Evolutionary conservation across 2,888 invertebrate genomes (phyloP).

Genomic region (Drosophila nr. perissopoda): DNA sequence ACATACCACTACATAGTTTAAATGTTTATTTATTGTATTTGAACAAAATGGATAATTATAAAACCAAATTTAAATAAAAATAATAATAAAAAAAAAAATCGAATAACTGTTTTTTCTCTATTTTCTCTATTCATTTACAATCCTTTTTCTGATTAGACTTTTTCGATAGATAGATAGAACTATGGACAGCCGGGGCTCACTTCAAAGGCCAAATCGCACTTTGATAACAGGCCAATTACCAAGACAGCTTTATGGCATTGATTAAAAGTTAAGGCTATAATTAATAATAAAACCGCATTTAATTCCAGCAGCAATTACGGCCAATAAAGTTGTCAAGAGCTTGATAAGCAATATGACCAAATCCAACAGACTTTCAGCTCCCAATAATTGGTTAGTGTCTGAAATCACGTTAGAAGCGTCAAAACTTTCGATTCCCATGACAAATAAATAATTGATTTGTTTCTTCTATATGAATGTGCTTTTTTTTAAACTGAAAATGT

Average conservation of each 20-base stretch:
- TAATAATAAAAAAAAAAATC: conserved; percentile 25
- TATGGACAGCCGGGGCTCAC: not conserved
- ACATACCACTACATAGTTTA: conserved; percentile 79
- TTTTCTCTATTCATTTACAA: not conserved
- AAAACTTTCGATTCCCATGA: too few relatives aligned
- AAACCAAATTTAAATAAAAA: conserved; percentile 75
- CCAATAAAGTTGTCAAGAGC: conserved; percentile 21
- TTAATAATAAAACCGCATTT: conserved; percentile 20
- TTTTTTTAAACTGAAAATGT: not conserved
- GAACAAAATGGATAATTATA: conserved; percentile 67
- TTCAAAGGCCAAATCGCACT: conserved; percentile 30
- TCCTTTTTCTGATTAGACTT: not conserved
- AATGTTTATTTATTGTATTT: conserved; percentile 81
- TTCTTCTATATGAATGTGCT: not conserved
- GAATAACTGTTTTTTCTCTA: not conserved
- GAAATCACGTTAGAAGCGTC: not conserved
- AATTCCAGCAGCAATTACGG: conserved; percentile 35
- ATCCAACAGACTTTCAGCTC: not conserved
- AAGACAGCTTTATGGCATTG: conserved; percentile 42
- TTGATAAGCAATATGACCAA: conserved; percentile 22
- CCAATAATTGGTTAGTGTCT: not conserved
- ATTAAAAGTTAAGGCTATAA: conserved; percentile 24
- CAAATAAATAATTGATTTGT: too few relatives aligned
- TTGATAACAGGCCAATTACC: conserved; percentile 51
- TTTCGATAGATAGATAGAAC: not conserved